Evolutionary conservation across 1,140 invertebrate genomes (phyloP).

Genomic region (Papilio helenus): DNA sequence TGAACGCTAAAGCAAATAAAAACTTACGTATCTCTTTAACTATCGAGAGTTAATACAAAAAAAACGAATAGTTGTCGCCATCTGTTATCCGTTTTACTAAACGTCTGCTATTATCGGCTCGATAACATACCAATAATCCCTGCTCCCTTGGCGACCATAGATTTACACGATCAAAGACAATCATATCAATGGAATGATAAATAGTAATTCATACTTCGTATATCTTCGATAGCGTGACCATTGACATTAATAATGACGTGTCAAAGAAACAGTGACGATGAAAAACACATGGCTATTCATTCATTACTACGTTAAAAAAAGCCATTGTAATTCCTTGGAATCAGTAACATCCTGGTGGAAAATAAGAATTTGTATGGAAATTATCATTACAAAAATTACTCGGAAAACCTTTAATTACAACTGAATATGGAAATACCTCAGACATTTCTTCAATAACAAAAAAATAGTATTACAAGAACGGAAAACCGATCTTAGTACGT

Average conservation of each 20-base stretch:
- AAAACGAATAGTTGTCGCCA: no score
- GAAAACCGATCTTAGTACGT: not conserved
- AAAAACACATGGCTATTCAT: conserved; percentile 54
- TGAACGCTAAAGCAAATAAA: no score
- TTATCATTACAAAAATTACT: not conserved
- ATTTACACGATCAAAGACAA: not conserved
- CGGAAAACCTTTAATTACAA: conserved; percentile 7
- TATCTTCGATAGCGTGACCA: conserved; percentile 55
- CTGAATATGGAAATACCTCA: not conserved
- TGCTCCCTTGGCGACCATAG: no score
- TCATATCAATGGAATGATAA: not conserved
- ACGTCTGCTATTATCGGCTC: no score
- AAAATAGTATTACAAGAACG: not conserved
- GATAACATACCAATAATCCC: no score
- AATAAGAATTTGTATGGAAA: conserved; percentile 44
- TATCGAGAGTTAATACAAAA: no score
- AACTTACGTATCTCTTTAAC: no score
- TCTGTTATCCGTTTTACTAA: no score
- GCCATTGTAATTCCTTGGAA: conserved; percentile 48
- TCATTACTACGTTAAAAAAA: conserved; percentile 53
- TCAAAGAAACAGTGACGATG: conserved; percentile 62
- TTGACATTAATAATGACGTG: conserved; percentile 63
- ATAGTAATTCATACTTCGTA: not conserved
- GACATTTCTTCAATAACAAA: not conserved
- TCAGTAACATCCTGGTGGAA: conserved; percentile 50